These are phyloP conservation scores for Nemotelus nigrinus DNA, from an alignment of 2,888 invertebrate species.

Conservation along the genomic window DNA sequence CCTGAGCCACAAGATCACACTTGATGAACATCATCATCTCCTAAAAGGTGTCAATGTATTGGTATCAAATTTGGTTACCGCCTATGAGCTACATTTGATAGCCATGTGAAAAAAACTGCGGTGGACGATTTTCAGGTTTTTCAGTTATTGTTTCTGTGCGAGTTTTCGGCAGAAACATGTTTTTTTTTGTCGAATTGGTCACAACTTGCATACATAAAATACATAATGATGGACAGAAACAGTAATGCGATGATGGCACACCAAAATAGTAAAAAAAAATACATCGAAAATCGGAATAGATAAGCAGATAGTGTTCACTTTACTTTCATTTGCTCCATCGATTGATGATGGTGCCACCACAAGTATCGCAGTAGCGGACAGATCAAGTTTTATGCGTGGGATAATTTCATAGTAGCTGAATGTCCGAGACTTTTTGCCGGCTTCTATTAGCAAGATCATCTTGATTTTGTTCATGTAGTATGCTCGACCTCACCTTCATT, in stretches of 20 bases:
- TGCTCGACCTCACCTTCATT: conserved; percentile 7
- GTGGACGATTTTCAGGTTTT: conserved; percentile 38
- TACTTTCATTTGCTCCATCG: conserved; percentile 21
- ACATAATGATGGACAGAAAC: conserved; percentile 31
- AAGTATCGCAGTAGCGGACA: neutral
- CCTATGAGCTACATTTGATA: conserved; percentile 25
- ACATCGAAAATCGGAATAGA: conserved; percentile 18
- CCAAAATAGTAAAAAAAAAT: conserved; percentile 29
- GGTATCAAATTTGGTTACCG: conserved; percentile 22
- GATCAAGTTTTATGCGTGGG: conserved; percentile 35
- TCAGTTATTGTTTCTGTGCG: conserved; percentile 18
- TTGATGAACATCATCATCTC: conserved; percentile 34
- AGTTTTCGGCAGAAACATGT: neutral
- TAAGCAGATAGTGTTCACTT: conserved; percentile 12
- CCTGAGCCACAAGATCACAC: conserved; percentile 35
- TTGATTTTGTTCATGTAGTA: conserved; percentile 24
- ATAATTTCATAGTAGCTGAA: neutral
- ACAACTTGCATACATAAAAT: conserved; percentile 22
- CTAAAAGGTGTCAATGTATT: conserved; percentile 28
- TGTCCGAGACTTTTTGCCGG: conserved; percentile 7
- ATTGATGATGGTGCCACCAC: neutral
- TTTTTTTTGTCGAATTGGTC: conserved; percentile 16
- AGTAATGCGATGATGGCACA: conserved; percentile 29
- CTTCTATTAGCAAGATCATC: conserved; percentile 26
- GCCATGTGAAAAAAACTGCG: conserved; percentile 31